These are phyloP conservation scores for Epinotia ramella DNA, from an alignment of 2,888 invertebrate species.

Conservation along the genomic window DNA sequence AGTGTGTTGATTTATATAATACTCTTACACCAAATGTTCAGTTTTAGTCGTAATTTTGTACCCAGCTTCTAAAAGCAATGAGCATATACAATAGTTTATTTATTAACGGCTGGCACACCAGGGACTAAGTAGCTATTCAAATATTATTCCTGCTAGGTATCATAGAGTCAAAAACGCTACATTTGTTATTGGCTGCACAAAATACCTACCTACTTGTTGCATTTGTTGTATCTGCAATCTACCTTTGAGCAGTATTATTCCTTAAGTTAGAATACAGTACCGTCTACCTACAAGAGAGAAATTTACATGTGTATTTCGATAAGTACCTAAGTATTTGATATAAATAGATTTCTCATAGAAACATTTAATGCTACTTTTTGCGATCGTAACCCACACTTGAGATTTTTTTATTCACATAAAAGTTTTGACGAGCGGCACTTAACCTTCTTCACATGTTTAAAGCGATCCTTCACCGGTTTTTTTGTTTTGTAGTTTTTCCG, in stretches of 20 bases:
- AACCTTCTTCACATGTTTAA: conserved; percentile 72
- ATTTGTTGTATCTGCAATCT: too few relatives aligned
- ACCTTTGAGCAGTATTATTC: background rate
- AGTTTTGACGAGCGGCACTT: conserved; percentile 54
- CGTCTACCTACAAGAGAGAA: background rate
- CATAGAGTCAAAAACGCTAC: too few relatives aligned
- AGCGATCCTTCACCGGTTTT: conserved; percentile 52
- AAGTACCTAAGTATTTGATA: conserved; percentile 3
- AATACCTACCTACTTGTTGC: too few relatives aligned
- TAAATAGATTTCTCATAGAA: conserved; percentile 6
- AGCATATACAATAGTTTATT: too few relatives aligned
- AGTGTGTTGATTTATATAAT: conserved; percentile 9
- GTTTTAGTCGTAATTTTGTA: background rate
- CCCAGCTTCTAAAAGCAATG: background rate
- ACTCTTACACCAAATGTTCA: background rate
- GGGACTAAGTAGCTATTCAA: too few relatives aligned
- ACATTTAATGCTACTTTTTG: conserved; percentile 6
- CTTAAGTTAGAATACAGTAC: background rate
- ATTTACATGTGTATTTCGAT: background rate
- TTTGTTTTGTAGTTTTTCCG: conserved; percentile 40
- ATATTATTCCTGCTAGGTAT: too few relatives aligned
- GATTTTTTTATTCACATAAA: conserved; percentile 50
- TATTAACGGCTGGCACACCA: too few relatives aligned
- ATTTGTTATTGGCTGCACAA: too few relatives aligned
- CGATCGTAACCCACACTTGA: conserved; percentile 16